phyloP scores from a whole-genome alignment of 2,797 vertebrate species.

The Poeciliopsis infans region DNA sequence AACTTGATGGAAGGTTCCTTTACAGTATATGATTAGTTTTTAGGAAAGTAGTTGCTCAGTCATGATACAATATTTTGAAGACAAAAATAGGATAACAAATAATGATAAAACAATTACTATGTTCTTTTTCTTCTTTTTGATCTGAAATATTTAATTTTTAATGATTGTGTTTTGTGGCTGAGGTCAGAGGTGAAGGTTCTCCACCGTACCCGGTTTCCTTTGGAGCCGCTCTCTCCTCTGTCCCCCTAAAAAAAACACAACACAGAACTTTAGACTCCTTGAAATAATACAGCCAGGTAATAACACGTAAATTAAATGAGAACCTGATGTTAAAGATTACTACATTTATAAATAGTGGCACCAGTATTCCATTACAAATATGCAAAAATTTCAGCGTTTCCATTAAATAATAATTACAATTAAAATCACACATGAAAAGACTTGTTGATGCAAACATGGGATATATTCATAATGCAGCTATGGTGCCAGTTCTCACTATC shows the following conservation, averaged over 20 bases:
- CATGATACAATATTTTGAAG: background rate
- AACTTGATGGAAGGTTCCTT: background rate
- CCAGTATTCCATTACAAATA: background rate
- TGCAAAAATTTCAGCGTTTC: too few species aligned
- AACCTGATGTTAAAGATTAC: background rate
- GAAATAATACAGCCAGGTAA: too few species aligned
- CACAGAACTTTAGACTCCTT: slow-evolving; percentile 17
- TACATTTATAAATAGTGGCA: background rate
- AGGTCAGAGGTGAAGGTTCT: background rate
- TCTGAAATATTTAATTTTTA: background rate
- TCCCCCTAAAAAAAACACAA: slow-evolving; percentile 73
- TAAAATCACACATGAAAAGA: too few species aligned
- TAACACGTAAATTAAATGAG: background rate
- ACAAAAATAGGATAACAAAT: background rate
- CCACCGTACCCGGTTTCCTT: slow-evolving; percentile 73
- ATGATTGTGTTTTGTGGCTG: background rate
- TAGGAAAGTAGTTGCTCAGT: background rate
- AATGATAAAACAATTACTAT: background rate
- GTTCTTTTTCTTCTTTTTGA: too few species aligned
- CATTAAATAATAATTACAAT: too few species aligned
- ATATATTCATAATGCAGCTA: too few species aligned
- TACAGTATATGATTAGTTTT: background rate
- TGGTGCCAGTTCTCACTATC: too few species aligned
- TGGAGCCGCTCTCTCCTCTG: slow-evolving; percentile 65
- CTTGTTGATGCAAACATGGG: too few species aligned